Percentiles rank a stretch among this genome's conserved stretches.
phyloP scores from a whole-genome alignment of 2,113 vertebrate genomes.

The Macroglossus sobrinus region DNA sequence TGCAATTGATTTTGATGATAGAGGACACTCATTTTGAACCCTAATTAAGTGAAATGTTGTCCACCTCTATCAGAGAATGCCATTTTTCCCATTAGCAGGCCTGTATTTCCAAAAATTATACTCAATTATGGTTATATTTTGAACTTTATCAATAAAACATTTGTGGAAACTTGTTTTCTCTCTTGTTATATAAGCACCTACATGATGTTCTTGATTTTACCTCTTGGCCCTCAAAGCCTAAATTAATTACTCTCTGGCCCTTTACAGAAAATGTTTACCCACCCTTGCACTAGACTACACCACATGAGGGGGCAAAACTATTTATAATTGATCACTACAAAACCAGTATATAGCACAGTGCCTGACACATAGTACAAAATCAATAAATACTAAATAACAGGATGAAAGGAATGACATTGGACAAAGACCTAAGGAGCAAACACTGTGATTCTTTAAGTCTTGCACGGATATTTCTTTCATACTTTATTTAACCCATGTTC shows the following conservation, averaged over 20 bases:
- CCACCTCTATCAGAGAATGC: neutral
- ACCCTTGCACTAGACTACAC: neutral
- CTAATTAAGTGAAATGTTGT: slow-evolving; percentile 13
- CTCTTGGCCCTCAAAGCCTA: neutral
- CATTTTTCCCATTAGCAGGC: neutral
- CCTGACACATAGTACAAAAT: neutral
- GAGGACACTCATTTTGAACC: neutral
- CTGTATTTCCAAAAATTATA: neutral
- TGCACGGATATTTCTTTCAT: neutral
- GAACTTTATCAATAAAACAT: neutral
- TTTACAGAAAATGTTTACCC: neutral
- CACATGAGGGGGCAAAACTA: neutral
- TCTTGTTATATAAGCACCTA: neutral
- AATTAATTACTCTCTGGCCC: neutral
- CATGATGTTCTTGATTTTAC: neutral
- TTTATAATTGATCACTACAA: neutral
- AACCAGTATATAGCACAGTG: neutral
- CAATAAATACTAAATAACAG: neutral
- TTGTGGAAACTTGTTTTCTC: slow-evolving; percentile 13
- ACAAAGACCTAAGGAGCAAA: neutral
- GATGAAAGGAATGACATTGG: neutral
- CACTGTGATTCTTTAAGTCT: neutral
- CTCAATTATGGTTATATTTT: neutral
- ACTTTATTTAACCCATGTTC: neutral
- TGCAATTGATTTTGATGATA: neutral